phyloP scores from a whole-genome alignment of 1,140 invertebrate genomes.

The Drosophila carrolli region DNA sequence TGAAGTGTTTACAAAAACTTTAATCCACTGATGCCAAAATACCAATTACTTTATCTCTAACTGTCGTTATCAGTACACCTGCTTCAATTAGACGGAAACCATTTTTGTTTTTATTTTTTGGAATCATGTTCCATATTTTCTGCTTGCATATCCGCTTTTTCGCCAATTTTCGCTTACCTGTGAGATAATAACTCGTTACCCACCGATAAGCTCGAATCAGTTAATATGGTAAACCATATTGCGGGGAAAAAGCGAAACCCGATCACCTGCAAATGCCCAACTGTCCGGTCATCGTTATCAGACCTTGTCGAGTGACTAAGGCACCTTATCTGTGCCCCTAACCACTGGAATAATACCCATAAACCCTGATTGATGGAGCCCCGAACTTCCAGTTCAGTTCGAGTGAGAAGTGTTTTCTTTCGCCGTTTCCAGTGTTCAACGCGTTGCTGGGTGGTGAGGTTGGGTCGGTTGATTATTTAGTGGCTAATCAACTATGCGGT shows the following conservation, averaged over 20 bases:
- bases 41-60: too few relatives aligned
- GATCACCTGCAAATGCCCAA: slow-evolving; percentile 36
- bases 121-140: neutral
- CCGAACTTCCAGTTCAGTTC: slow-evolving; percentile 26
- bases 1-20: too few relatives aligned
- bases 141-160: neutral
- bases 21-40: too few relatives aligned
- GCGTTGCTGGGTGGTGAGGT: slow-evolving; percentile 43
- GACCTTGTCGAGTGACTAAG: slow-evolving; percentile 20
- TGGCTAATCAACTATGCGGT: slow-evolving; percentile 55
- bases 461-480: slow-evolving; percentile 12
- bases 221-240: slow-evolving; percentile 35
- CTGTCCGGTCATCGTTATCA: slow-evolving; percentile 25
- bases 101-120: neutral
- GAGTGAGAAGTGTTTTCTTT: neutral
- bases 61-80: neutral
- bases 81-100: neutral
- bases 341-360: slow-evolving; percentile 38
- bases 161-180: slow-evolving; percentile 4
- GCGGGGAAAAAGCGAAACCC: slow-evolving; percentile 1
- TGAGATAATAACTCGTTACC: slow-evolving; percentile 2
- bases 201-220: slow-evolving; percentile 26
- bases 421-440: slow-evolving; percentile 42
- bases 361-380: slow-evolving; percentile 45
- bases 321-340: slow-evolving; percentile 8